A percentile compares a stretch with the other conserved stretches of the same genome.
These are phyloP conservation scores for Hemitrygon akajei DNA, from an alignment of 2,797 vertebrate species.

Conservation along the genomic window DNA sequence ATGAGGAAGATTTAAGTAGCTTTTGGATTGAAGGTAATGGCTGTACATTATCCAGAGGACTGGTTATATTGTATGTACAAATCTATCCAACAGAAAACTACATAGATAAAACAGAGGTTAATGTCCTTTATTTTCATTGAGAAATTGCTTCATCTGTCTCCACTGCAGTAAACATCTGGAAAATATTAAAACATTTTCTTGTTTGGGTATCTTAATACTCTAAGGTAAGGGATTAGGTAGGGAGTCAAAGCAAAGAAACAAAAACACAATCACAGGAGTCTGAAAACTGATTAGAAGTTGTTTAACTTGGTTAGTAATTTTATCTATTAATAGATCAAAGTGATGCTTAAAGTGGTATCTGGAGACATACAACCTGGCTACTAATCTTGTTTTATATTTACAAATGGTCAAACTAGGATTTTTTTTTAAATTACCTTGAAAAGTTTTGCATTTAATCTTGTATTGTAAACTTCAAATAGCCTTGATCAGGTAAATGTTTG, in stretches of 20 bases:
- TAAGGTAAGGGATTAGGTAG: neutral
- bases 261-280: neutral
- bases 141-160: neutral
- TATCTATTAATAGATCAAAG: no score
- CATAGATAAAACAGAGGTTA: neutral
- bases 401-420: neutral
- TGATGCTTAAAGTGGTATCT: no score
- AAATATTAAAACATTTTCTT: neutral
- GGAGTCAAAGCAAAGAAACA: neutral
- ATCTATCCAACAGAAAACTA: neutral
- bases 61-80: neutral
- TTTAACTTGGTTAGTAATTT: conserved; percentile 11
- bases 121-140: neutral
- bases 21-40: neutral
- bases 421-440: neutral
- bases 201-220: neutral
- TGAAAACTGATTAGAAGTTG: neutral
- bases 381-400: neutral
- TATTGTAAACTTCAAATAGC: neutral
- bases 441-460: neutral
- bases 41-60: neutral
- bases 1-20: neutral
- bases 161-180: neutral
- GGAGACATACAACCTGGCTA: no score
- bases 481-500: neutral